phyloP scores from a whole-genome alignment of 1,140 invertebrate species.

The Sarcophaga bullata region DNA sequence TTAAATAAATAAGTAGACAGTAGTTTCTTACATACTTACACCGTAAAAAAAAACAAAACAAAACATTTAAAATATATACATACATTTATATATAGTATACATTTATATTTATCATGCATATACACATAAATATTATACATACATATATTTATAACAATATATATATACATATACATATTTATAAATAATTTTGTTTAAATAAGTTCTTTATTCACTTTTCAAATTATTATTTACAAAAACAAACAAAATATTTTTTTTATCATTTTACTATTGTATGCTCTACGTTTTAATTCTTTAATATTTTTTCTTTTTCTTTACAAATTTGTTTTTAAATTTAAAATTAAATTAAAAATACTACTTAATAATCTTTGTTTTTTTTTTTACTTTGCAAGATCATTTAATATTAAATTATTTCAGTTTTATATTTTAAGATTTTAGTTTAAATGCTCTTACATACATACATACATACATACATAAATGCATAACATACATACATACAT shows the following conservation, averaged over 20 bases:
- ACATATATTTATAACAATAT: slow-evolving; percentile 31
- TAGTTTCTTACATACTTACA: slow-evolving; percentile 33
- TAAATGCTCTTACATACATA: no score
- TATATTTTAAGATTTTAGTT: no score
- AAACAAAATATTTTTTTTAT: slow-evolving; percentile 23
- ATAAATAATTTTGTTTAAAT: slow-evolving; percentile 28
- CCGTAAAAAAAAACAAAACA: neutral
- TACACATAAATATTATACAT: slow-evolving; percentile 24
- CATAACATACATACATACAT: no score
- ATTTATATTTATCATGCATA: slow-evolving; percentile 20
- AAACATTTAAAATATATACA: neutral
- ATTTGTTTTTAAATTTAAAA: neutral
- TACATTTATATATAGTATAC: slow-evolving; percentile 34
- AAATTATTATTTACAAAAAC: no score
- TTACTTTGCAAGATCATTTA: no score
- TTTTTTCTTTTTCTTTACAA: neutral
- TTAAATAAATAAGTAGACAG: slow-evolving; percentile 30
- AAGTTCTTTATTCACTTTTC: no score
- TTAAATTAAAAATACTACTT: no score
- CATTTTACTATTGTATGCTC: neutral
- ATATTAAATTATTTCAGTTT: no score
- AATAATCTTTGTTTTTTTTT: no score
- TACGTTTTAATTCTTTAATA: no score
- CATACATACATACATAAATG: no score
- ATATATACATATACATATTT: slow-evolving; percentile 37